A percentile compares a stretch with the other conserved stretches of the same genome.
Conservation (phyloP, 2,797 vertebrate genomes). For the Crenichthys baileyi region DNA sequence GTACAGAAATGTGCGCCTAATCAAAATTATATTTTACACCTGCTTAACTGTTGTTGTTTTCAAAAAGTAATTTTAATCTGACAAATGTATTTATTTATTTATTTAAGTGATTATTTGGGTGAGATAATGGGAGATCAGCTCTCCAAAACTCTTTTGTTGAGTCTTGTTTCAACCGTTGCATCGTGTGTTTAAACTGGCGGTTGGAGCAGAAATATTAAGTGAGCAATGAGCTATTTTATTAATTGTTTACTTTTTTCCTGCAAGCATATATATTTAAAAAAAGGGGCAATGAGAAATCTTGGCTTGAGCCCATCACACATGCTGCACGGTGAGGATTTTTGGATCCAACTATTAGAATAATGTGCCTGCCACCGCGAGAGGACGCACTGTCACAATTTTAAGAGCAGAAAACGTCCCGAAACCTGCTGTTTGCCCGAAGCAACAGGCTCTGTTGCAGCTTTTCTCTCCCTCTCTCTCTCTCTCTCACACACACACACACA, state of each 20-base stretch:
- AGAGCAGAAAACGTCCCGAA: constrained; percentile 59
- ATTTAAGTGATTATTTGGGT: too few relatives aligned
- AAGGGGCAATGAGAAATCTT: not conserved
- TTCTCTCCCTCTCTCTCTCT: not conserved
- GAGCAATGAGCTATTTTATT: not conserved
- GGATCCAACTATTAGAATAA: constrained; percentile 52
- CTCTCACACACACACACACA: not conserved
- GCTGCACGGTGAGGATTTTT: constrained; percentile 38
- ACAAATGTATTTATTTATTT: too few relatives aligned
- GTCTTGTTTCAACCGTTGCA: constrained; percentile 61
- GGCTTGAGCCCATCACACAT: not conserved
- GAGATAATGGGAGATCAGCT: too few relatives aligned
- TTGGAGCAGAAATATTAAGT: not conserved
- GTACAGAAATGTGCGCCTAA: not conserved
- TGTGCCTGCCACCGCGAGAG: constrained; percentile 81
- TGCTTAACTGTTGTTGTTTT: not conserved
- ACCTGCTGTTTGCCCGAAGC: constrained; percentile 83
- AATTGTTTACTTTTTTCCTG: not conserved
- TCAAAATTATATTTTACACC: not conserved
- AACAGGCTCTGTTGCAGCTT: constrained; percentile 79
- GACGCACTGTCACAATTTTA: constrained; percentile 85
- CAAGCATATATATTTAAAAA: not conserved
- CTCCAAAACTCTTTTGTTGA: too few relatives aligned
- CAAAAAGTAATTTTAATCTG: not conserved
- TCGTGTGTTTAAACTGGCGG: constrained; percentile 36